Evolutionary conservation across 2,888 invertebrate species (phyloP).

Genomic region (Taphrorychus bicolor): DNA sequence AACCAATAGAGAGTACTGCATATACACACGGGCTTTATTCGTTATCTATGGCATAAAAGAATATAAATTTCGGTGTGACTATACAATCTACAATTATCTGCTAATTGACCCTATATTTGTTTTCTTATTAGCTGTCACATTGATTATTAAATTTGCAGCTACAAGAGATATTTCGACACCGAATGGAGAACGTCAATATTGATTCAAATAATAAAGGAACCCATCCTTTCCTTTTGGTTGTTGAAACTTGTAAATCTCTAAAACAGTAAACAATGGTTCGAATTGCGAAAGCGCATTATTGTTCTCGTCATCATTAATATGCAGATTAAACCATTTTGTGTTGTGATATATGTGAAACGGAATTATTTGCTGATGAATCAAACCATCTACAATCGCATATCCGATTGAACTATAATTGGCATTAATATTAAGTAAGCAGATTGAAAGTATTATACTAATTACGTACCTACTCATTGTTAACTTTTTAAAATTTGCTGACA

Average conservation of each 20-base stretch:
- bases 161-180: background rate
- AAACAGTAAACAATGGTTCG: slow-evolving; percentile 9
- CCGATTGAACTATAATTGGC: too few relatives aligned
- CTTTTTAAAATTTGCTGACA: too few relatives aligned
- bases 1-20: background rate
- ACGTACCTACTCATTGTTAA: too few relatives aligned
- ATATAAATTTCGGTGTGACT: too few relatives aligned
- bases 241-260: slow-evolving; percentile 10
- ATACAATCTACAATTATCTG: too few relatives aligned
- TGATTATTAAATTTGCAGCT: background rate
- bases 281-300: slow-evolving; percentile 19
- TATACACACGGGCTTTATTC: too few relatives aligned
- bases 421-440: too few relatives aligned
- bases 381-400: background rate
- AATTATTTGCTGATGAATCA: background rate
- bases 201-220: slow-evolving; percentile 4
- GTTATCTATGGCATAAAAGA: too few relatives aligned
- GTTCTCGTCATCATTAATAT: slow-evolving; percentile 22
- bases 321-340: slow-evolving; percentile 13
- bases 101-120: too few relatives aligned
- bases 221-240: slow-evolving; percentile 11
- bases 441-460: too few relatives aligned
- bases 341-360: background rate
- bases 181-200: slow-evolving; percentile 1
- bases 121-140: background rate